phyloP scores from a whole-genome alignment of 2,797 vertebrate species.

The Artibeus lituratus region DNA sequence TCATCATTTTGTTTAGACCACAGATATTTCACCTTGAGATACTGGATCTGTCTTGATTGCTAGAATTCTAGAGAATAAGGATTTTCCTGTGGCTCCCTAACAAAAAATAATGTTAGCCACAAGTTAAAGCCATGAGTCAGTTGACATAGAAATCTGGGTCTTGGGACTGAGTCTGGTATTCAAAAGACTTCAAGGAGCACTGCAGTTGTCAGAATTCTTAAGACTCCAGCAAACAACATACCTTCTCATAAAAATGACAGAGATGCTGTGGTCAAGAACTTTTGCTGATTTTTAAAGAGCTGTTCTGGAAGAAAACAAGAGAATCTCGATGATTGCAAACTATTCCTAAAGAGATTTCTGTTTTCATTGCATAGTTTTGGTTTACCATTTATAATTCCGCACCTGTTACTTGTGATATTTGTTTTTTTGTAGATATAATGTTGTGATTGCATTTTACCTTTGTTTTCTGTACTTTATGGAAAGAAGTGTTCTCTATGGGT shows the following conservation, averaged over 20 bases:
- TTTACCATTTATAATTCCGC: neutral
- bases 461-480: conserved; percentile 43
- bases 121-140: neutral
- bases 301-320: neutral
- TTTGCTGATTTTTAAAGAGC: neutral
- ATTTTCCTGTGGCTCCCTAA: neutral
- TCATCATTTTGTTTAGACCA: neutral
- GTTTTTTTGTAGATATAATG: conserved; percentile 26
- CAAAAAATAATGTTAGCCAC: neutral
- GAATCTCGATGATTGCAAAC: neutral
- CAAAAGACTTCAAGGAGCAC: neutral
- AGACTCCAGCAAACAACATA: neutral
- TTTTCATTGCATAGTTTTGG: conserved; percentile 20
- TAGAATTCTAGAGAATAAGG: neutral
- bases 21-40: neutral
- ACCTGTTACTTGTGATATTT: neutral
- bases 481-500: neutral
- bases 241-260: neutral
- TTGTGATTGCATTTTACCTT: neutral
- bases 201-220: neutral
- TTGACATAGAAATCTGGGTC: neutral
- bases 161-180: neutral
- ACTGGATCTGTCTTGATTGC: neutral
- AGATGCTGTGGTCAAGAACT: conserved; percentile 9
- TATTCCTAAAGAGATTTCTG: neutral